phyloP scores from a whole-genome alignment of 2,797 vertebrate genomes.

The Leucoraja ocellata region DNA sequence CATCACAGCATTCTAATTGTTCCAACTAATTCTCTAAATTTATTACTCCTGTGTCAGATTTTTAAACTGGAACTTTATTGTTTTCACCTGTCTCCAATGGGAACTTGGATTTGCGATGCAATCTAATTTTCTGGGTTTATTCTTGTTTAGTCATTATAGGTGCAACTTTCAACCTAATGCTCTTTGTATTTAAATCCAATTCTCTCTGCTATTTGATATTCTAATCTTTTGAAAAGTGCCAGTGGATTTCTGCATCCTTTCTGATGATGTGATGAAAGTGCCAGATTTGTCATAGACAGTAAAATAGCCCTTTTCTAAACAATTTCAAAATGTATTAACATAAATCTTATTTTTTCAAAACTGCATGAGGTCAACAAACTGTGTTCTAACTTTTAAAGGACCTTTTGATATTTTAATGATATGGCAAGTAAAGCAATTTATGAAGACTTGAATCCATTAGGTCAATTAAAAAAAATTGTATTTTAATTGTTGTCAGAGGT shows the following conservation, averaged over 20 bases:
- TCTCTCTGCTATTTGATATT: conserved; percentile 47
- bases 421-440: conserved; percentile 39
- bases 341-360: conserved; percentile 49
- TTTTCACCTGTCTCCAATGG: not conserved
- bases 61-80: not conserved
- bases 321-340: conserved; percentile 46
- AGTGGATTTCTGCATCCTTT: conserved; percentile 48
- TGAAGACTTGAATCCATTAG: conserved; percentile 42
- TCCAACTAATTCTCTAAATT: not conserved
- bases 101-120: not conserved
- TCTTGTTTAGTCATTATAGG: not conserved
- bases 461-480: conserved; percentile 43
- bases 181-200: conserved; percentile 41
- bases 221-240: conserved; percentile 50
- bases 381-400: conserved; percentile 45
- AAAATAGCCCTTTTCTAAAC: conserved; percentile 42
- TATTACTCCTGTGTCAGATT: not conserved
- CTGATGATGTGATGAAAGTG: conserved; percentile 45
- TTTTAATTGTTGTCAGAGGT: conserved; percentile 43
- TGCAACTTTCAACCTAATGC: not conserved
- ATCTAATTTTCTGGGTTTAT: not conserved
- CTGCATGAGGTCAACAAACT: conserved; percentile 49
- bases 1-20: not conserved
- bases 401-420: conserved; percentile 43
- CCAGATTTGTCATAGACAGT: conserved; percentile 47